phyloP scores from a whole-genome alignment of 2,888 invertebrate genomes.

The Reticulitermes lucifugus region DNA sequence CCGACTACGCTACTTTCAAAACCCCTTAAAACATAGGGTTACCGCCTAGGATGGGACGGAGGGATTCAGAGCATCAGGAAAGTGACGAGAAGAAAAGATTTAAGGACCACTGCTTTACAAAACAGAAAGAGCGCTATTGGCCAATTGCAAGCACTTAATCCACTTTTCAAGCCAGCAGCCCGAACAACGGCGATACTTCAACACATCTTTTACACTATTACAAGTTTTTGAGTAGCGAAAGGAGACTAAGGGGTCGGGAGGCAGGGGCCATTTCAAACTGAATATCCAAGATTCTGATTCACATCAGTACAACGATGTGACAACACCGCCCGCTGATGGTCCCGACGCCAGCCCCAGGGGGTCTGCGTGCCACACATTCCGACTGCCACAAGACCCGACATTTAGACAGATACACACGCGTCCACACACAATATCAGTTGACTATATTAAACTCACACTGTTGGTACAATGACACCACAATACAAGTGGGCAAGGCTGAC shows the following conservation, averaged over 20 bases:
- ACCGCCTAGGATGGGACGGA: neutral
- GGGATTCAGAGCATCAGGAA: neutral
- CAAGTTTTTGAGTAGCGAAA: neutral
- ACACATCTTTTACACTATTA: constrained; percentile 13
- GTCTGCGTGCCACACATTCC: constrained; percentile 33
- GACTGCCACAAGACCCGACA: constrained; percentile 9
- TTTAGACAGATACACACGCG: constrained; percentile 3
- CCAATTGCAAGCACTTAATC: neutral
- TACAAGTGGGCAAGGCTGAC: neutral
- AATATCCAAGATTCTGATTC: constrained; percentile 5
- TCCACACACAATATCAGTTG: constrained; percentile 15
- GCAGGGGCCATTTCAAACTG: neutral
- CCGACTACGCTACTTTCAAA: too few relatives aligned
- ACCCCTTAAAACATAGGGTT: too few relatives aligned
- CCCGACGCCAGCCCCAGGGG: constrained; percentile 23
- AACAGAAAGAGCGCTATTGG: neutral
- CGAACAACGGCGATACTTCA: neutral
- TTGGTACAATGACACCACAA: neutral
- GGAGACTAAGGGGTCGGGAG: neutral
- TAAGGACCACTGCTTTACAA: neutral
- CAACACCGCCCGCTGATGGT: constrained; percentile 18
- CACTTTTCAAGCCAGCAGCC: neutral
- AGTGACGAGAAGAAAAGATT: neutral
- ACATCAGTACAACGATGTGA: constrained; percentile 23
- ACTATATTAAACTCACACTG: constrained; percentile 16